Evolutionary conservation across 2,888 invertebrate genomes (phyloP), one percentile per base, ranked within the genome.

Genomic region (Tetragonisca angustula): DNA sequence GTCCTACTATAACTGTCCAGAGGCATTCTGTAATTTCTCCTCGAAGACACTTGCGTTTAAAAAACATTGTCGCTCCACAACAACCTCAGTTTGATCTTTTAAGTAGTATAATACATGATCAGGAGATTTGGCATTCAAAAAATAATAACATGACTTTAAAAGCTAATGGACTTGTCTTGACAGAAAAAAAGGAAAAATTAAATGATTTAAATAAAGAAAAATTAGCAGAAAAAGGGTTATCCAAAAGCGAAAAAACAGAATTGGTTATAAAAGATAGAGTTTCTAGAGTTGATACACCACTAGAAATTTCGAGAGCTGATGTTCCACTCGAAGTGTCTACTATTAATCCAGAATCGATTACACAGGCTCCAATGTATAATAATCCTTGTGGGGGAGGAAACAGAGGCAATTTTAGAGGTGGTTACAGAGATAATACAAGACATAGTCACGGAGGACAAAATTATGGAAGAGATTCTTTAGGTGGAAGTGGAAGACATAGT

Each of bases 71-170:
- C 4, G 87, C 87, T 64, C 92, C 93, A 21, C 83, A 83, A 13
- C 24, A 75, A 24, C 80, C 85, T 0, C 69, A 87, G 15, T 17
- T 84, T 3, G 97, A 97, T 94, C 91, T 98, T 15, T 94, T 98
- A 9, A 96, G 96, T 52, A 96, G 95, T 90, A 97, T 98, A 88
- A 94, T 98, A 90, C 96, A 96, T 85, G 95, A 96, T 88, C 97
- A 97, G 93, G 95, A 96, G 72, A 95, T 96, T 81, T 96, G 97
- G 94, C 97, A 97, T 92, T 96, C 97, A 11, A 96, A 96, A 52
- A 95, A 96, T 70, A 95, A 96, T 43, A 94, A 96, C 4, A 95
- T 96, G 13, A 95, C 95, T 0, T 90, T 96, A 0, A 95, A 96
- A 65, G 95, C 95, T 4, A 96, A 96, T 89, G 97, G 97, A 1